Evolutionary conservation across 2,113 vertebrate species (phyloP), one percentile per base, ranked within the genome.

Genomic region (Orientallactaga bullata): DNA sequence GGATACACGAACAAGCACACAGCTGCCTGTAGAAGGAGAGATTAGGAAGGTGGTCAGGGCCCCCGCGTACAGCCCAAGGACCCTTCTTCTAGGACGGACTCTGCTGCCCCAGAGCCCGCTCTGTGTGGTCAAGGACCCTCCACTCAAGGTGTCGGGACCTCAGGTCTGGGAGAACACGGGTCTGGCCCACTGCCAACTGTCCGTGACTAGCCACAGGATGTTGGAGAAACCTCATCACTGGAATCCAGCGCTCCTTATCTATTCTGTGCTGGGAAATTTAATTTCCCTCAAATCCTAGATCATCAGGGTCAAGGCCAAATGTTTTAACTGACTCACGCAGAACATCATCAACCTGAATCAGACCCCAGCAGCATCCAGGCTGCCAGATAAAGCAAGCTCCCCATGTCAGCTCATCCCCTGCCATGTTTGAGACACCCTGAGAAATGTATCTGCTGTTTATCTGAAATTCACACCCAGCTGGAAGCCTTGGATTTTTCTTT

Each of bases 341-440:
- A 47, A 58, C 5, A 71, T 2, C 37, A 30, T 2, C 2, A 84
- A 66, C 51, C 71, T 72, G 9, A 42, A 51, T 15, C 35, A 35
- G 18, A 47, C 2, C 26, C 26, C n/a, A 26, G 35, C 60, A 28
- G 15, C 39, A 0, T 2, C 4, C 8, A 26, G 74, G 85, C 21
- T 72, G 32, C 55, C 89, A 72, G 47, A 35, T 47, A 90, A 78
- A 78, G 47, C 39, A 26, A 55, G 28, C 47, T 11, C 6, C 11
- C 18, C 11, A 16, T 11, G 0, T 1, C 5, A 18, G 66, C 7
- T 12, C 2, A 17, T 28, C 24, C 8, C 0, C 1, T 20, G 51
- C n/a, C 5, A 4, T 39, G 24, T 51, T 80, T 37, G 0, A 63
- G 73, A 39, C 21, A 26, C 3, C 30, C 16, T 26, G 4, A 93